phyloP scores from a whole-genome alignment of 1,140 invertebrate species.

The Mycetomoellerius zeteki region DNA sequence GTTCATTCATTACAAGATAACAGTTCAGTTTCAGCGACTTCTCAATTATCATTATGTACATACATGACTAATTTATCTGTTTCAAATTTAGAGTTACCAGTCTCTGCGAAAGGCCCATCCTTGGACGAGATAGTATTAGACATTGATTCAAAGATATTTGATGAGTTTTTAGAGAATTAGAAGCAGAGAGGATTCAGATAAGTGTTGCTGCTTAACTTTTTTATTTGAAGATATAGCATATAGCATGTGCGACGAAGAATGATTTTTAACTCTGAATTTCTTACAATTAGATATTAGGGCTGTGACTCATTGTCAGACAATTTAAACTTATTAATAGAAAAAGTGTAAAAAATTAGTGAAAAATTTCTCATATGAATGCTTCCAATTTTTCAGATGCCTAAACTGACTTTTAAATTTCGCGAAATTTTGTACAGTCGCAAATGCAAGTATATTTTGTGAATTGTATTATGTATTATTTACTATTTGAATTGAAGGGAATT shows the following conservation, averaged over 20 bases:
- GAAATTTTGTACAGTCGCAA: constrained; percentile 22
- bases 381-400: constrained; percentile 2
- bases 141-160: constrained; percentile 86
- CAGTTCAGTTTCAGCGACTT: neutral
- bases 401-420: constrained; percentile 5
- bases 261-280: constrained; percentile 6
- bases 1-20: neutral
- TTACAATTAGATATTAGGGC: constrained; percentile 53
- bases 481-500: neutral
- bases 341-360: constrained; percentile 7
- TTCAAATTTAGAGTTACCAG: constrained; percentile 77
- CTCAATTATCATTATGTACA: neutral
- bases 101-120: constrained; percentile 80
- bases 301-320: constrained; percentile 30
- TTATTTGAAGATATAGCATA: constrained; percentile 15
- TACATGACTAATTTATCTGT: constrained; percentile 27
- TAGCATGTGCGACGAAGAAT: constrained; percentile 2
- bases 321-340: constrained; percentile 46
- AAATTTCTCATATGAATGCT: neutral
- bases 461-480: constrained; percentile 21
- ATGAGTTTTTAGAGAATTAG: constrained; percentile 87
- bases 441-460: constrained; percentile 12
- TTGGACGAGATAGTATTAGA: constrained; percentile 88
- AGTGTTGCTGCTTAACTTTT: constrained; percentile 25
- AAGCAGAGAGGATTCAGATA: neutral